Evolutionary conservation across 2,797 vertebrate genomes (phyloP).

Genomic region (Pelobates cultripes): DNA sequence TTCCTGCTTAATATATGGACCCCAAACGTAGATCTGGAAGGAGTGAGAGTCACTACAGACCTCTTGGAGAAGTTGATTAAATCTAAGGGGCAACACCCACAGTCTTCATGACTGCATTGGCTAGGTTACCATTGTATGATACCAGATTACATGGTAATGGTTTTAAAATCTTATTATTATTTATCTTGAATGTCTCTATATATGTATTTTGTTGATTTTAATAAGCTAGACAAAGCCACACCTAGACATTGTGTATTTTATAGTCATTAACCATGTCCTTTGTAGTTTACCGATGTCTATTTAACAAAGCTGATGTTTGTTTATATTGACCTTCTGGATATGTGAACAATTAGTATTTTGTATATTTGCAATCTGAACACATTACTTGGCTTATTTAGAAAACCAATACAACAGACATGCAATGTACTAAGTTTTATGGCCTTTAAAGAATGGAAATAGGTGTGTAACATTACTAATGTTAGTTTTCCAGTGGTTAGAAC

Average conservation of each 20-base stretch:
- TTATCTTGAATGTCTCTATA: background rate
- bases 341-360: background rate
- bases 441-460: background rate
- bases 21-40: too few species aligned
- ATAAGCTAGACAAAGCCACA: background rate
- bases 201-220: constrained; percentile 8
- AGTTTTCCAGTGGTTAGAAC: constrained; percentile 16
- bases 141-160: too few species aligned
- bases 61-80: too few species aligned
- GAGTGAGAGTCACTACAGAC: too few species aligned
- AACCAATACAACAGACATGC: background rate
- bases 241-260: background rate
- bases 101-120: too few species aligned
- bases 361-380: background rate
- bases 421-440: background rate
- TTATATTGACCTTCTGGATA: background rate
- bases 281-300: background rate
- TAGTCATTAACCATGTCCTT: constrained; percentile 1
- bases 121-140: too few species aligned
- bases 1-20: too few species aligned
- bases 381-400: background rate
- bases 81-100: too few species aligned
- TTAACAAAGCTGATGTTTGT: background rate
- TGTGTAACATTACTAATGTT: background rate
- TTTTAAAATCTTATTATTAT: too few species aligned